Evolutionary conservation across 2,888 invertebrate genomes (phyloP).

Genomic region (Caenorhabditis japonica): DNA sequence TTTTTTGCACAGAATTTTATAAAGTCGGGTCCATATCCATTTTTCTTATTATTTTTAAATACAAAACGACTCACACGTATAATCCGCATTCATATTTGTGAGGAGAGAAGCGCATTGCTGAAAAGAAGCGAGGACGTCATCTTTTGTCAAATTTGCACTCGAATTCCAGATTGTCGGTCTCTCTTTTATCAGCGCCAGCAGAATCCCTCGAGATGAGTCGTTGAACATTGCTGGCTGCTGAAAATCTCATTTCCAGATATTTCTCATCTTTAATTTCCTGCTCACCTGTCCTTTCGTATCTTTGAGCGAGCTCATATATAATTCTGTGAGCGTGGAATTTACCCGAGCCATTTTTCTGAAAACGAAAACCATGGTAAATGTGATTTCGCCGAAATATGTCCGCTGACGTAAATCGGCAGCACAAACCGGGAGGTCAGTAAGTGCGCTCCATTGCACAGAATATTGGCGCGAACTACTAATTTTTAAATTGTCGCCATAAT

Average conservation of each 20-base stretch:
- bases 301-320: conserved; percentile 7
- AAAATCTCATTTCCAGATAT: background rate
- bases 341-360: conserved; percentile 16
- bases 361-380: too few species aligned
- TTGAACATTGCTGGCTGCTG: conserved; percentile 47
- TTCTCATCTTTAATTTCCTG: background rate
- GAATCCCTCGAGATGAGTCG: conserved; percentile 45
- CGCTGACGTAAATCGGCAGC: too few species aligned
- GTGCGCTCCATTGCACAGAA: too few species aligned
- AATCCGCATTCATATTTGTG: conserved; percentile 82
- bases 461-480: too few species aligned
- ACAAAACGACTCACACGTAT: conserved; percentile 88
- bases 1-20: too few species aligned
- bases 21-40: too few species aligned
- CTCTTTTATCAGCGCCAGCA: conserved; percentile 51
- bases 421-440: too few species aligned
- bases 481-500: too few species aligned
- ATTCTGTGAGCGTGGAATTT: conserved; percentile 3
- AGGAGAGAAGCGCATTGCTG: conserved; percentile 6
- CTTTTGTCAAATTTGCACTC: conserved; percentile 17
- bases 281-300: conserved; percentile 30
- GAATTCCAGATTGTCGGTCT: conserved; percentile 46
- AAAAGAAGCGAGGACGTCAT: conserved; percentile 35
- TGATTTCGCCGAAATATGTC: too few species aligned
- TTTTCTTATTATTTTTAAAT: too few species aligned